Evolutionary conservation across 2,797 vertebrate species (phyloP), one percentile per base, ranked within the genome.

Genomic region (Gymnoscopelus braueri): DNA sequence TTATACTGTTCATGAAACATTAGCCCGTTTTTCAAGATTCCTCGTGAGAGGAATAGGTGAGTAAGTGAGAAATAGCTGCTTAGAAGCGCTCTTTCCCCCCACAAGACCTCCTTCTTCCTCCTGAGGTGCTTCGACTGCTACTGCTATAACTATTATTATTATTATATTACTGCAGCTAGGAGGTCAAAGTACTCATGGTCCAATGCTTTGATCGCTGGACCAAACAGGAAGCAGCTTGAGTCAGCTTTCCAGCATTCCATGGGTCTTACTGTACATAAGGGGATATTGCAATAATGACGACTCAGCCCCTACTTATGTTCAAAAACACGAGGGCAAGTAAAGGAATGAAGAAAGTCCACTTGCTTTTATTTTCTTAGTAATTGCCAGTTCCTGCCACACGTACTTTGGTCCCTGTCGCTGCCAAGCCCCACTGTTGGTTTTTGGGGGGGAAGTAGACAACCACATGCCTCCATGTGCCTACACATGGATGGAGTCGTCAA

Each of bases 181-280:
- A 76, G 77, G 80, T 80, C 90, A 87, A 74, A 70, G 55, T 54
- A 29, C 29, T 64, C 65, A 60, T 52, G 65, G 29, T 48, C 48
- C 29, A 57, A 13, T 52, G 50, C 60, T 75, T 68, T 57, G 69
- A 72, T 69, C 66, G 65, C 55, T 49, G 75, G 83, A 90, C 87
- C 88, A 85, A 83, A 83, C 63, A 86, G 72, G 69, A 72, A 79
- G 84, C 78, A 75, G 82, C 74, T 73, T 71, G 69, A 82, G 81
- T 71, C 80, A 69, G 77, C 60, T 15, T 74, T 70, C 72, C 81
- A 79, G 74, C 83, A 69, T 73, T 84, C 79, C 81, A 82, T 68
- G 66, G 72, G 62, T 76, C 79, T 84, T 70, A 67, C 75, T 63
- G 74, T 62, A 81, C 82, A 80, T 79, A 84, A 82, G 55, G 24